Conservation (phyloP, 37 sponge, comb jelly and placozoan species). For the Cliona cf. orientalis region DNA sequence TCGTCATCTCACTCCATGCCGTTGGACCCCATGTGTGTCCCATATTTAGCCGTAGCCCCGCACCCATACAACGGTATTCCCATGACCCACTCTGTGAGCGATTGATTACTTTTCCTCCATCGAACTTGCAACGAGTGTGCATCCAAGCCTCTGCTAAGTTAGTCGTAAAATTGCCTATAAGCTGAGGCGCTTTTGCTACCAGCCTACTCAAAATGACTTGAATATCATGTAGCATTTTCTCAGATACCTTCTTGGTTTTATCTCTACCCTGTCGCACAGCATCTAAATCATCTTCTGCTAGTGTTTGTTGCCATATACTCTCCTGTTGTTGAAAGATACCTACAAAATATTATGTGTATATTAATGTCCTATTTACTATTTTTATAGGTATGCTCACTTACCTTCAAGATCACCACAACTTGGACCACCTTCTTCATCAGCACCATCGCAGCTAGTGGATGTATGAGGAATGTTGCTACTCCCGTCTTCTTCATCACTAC, state of each 20-base stretch:
- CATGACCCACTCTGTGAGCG: conserved; percentile 36
- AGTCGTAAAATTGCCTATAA: conserved; percentile 49
- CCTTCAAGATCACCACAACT: background rate
- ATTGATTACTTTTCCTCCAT: conserved; percentile 53
- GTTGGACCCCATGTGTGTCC: conserved; percentile 26
- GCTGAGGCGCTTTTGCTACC: conserved; percentile 29
- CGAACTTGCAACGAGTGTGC: conserved; percentile 49
- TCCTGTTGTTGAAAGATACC: too few species aligned
- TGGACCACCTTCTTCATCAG: background rate
- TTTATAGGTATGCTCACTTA: background rate
- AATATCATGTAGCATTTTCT: conserved; percentile 22
- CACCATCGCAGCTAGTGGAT: background rate
- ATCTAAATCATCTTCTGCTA: background rate
- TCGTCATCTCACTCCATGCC: conserved; percentile 8
- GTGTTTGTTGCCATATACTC: background rate
- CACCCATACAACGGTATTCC: conserved; percentile 36
- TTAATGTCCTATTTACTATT: too few species aligned
- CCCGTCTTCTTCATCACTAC: background rate
- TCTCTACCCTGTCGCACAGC: background rate
- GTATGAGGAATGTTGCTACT: background rate
- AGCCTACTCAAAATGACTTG: conserved; percentile 19
- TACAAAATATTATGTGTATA: too few species aligned
- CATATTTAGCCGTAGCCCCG: conserved; percentile 17
- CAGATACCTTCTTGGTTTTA: background rate
- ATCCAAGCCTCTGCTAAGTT: conserved; percentile 58